Conservation (phyloP, 2,113 vertebrate species). For the Emberiza fucata region DNA sequence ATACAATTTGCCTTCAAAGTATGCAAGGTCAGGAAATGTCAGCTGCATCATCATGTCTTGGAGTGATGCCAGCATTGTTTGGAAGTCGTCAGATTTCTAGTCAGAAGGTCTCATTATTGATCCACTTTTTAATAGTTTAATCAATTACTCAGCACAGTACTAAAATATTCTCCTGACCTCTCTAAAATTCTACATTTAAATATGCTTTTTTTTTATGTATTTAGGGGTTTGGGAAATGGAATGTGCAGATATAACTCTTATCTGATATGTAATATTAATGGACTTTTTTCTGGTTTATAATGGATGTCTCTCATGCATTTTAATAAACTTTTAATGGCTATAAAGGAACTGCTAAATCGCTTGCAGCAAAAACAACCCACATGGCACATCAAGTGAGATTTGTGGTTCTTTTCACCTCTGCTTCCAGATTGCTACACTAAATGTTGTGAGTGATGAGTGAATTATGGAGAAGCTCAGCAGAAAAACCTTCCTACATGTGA, state of each 20-base stretch:
- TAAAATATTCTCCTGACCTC: not conserved
- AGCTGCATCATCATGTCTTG: not conserved
- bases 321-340: slow-evolving; percentile 43
- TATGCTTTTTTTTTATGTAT: not conserved
- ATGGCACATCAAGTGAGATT: slow-evolving; percentile 7
- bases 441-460: not conserved
- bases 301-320: slow-evolving; percentile 30
- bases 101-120: not conserved
- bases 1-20: not conserved
- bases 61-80: not conserved
- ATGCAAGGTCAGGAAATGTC: not conserved
- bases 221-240: not conserved
- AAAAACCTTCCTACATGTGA: not conserved
- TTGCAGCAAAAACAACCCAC: not conserved
- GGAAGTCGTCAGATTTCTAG: not conserved
- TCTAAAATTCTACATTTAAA: not conserved
- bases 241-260: not conserved
- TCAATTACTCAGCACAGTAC: not conserved
- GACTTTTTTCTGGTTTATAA: slow-evolving; percentile 13
- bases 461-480: not conserved
- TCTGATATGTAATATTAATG: slow-evolving; percentile 25
- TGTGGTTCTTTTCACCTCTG: slow-evolving; percentile 20
- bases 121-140: not conserved
- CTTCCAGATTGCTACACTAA: not conserved
- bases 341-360: not conserved